Evolutionary conservation across 2,888 invertebrate species (phyloP), one percentile per base, ranked within the genome.

Genomic region (Pheosia tremula): DNA sequence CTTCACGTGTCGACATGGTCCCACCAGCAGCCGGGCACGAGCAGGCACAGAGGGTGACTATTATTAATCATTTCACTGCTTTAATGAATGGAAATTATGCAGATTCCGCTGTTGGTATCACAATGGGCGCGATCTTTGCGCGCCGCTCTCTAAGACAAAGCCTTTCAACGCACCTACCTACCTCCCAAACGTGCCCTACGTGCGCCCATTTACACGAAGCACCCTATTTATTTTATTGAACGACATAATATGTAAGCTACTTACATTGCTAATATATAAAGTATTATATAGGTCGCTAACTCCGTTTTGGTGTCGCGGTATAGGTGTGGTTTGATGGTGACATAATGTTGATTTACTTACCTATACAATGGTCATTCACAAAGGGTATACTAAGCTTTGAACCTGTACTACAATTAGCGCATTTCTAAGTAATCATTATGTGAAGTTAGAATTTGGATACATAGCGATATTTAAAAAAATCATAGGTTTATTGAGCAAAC

Each of bases 41-140:
- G 79, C 78, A 84, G 80, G 73, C 79, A 77, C 77, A 82, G 78
- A 88, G 85, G 55, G 91, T 90, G 88, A 87, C 88, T 75, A 84
- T 91, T 89, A 92, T 93, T 93, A 93, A 93, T 93, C 89, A 93
- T 93, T 91, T 87, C 85, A 86, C 85, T 87, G 87, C 86, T 86
- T 87, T 90, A 92, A 93, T 92, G 88, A 91, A 90, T 88, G 84
- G 82, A 89, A 91, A 91, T 93, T 92, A 93, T 93, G 90, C 90
- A 89, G 87, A 93, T 90, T 88, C 24, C 83, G 68, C 74, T 82
- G 83, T 82, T 77, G 78, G 81, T 78, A 86, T 84, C 86, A 92
- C 91, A 93, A 93, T 91, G 84, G 87, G 61, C 82, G 77, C 85
- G 86, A 89, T 89, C 86, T 88, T 80, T 80, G 79, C 77, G 64